Evolutionary conservation across 2,797 vertebrate genomes (phyloP).

Genomic region (Tragopan temminckii): DNA sequence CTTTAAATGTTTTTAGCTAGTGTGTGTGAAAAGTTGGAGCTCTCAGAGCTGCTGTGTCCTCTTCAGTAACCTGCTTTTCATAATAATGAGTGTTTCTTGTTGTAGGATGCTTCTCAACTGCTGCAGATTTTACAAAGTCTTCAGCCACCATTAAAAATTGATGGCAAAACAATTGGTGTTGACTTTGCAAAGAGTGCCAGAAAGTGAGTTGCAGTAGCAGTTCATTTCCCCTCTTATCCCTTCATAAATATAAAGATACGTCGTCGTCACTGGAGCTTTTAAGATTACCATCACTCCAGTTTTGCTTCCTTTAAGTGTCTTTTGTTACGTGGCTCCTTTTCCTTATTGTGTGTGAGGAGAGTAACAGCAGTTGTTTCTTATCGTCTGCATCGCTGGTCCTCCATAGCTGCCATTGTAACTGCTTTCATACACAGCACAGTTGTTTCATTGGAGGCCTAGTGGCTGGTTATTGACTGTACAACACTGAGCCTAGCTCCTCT

Average conservation of each 20-base stretch:
- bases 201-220: conserved; percentile 87
- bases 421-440: neutral
- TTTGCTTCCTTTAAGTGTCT: neutral
- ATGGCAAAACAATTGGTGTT: conserved; percentile 98
- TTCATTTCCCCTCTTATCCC: neutral
- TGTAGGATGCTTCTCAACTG: conserved; percentile 96
- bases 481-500: neutral
- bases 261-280: neutral
- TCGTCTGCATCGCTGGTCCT: neutral
- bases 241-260: neutral
- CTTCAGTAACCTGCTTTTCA: neutral
- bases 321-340: neutral
- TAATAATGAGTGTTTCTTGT: conserved; percentile 21
- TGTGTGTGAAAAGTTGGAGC: neutral
- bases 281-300: neutral
- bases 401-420: neutral
- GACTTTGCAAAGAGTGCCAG: conserved; percentile 99
- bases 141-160: conserved; percentile 95
- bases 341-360: neutral
- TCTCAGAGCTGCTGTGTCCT: neutral
- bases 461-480: neutral
- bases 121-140: conserved; percentile 96
- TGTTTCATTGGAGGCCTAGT: neutral
- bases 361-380: neutral
- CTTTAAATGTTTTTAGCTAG: neutral